A percentile compares a stretch with the other conserved stretches of the same genome.
Evolutionary conservation across 2,888 invertebrate genomes (phyloP).

Genomic region (Peribatodes rhomboidaria): DNA sequence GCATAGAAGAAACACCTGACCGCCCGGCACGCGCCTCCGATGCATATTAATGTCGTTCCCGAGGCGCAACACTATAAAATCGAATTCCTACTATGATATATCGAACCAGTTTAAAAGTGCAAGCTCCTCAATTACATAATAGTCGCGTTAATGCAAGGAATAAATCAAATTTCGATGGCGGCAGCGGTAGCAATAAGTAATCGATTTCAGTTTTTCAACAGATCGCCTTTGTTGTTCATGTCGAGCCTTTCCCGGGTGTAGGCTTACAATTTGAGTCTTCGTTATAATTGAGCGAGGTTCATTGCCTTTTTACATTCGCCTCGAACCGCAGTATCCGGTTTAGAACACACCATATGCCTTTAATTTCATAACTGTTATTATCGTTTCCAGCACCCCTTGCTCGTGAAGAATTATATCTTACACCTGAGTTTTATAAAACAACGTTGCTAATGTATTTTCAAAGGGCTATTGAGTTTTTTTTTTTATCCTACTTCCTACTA

Average conservation of each 20-base stretch:
- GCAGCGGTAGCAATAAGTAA: constrained; percentile 43
- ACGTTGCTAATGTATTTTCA: constrained; percentile 6
- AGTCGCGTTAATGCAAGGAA: constrained; percentile 59
- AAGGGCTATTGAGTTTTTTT: neutral
- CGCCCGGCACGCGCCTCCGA: constrained; percentile 80
- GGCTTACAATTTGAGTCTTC: constrained; percentile 49
- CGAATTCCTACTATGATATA: constrained; percentile 76
- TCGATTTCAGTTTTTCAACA: constrained; percentile 60
- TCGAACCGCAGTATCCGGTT: constrained; percentile 36
- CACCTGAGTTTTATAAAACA: constrained; percentile 24
- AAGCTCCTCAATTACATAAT: constrained; percentile 76
- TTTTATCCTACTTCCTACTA: no score
- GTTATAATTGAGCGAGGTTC: constrained; percentile 50
- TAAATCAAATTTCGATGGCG: constrained; percentile 63
- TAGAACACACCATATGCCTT: constrained; percentile 44
- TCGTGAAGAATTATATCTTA: constrained; percentile 20
- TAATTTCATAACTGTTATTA: constrained; percentile 46
- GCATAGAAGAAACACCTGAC: constrained; percentile 85
- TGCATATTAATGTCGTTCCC: constrained; percentile 81
- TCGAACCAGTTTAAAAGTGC: constrained; percentile 71
- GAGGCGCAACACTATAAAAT: constrained; percentile 76
- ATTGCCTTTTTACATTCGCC: constrained; percentile 45
- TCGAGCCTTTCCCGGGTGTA: constrained; percentile 38
- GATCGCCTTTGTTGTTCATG: constrained; percentile 50
- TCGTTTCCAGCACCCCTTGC: constrained; percentile 30